Percentiles rank a stretch among this genome's conserved stretches.
Evolutionary conservation across 2,888 invertebrate species (phyloP).

Genomic region (Philereme vetulata): DNA sequence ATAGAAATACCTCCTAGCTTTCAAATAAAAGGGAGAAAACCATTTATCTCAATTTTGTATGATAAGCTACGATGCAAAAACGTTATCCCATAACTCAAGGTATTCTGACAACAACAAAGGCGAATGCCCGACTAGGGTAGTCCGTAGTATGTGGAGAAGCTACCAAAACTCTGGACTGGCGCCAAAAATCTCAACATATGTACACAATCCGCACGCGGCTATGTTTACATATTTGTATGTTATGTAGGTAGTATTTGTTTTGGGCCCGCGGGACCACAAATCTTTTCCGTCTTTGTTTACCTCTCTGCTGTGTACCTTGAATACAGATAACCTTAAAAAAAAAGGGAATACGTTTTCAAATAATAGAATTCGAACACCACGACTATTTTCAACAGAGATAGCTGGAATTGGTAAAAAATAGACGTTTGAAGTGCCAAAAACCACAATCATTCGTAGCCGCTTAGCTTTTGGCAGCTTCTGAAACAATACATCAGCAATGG

Average conservation of each 20-base stretch:
- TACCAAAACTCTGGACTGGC: constrained; percentile 57
- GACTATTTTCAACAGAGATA: background rate
- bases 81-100: constrained; percentile 59
- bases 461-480: constrained; percentile 9
- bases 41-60: constrained; percentile 42
- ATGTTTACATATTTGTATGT: constrained; percentile 44
- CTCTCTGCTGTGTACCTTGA: constrained; percentile 28
- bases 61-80: constrained; percentile 46
- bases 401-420: background rate
- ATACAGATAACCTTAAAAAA: constrained; percentile 24
- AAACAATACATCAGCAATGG: constrained; percentile 33
- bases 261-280: constrained; percentile 53
- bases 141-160: constrained; percentile 53
- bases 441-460: constrained; percentile 3
- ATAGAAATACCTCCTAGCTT: constrained; percentile 12
- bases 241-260: constrained; percentile 54
- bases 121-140: constrained; percentile 54
- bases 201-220: constrained; percentile 38
- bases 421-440: constrained; percentile 1
- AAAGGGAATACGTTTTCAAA: constrained; percentile 13
- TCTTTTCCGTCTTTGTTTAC: constrained; percentile 53
- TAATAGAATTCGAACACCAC: background rate
- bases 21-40: constrained; percentile 34
- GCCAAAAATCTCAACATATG: constrained; percentile 65
- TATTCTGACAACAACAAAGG: constrained; percentile 61